A percentile compares a stretch with the other conserved stretches of the same genome.
These are phyloP conservation scores for Limnephilus marmoratus DNA, from an alignment of 2,888 invertebrate genomes.

Conservation along the genomic window DNA sequence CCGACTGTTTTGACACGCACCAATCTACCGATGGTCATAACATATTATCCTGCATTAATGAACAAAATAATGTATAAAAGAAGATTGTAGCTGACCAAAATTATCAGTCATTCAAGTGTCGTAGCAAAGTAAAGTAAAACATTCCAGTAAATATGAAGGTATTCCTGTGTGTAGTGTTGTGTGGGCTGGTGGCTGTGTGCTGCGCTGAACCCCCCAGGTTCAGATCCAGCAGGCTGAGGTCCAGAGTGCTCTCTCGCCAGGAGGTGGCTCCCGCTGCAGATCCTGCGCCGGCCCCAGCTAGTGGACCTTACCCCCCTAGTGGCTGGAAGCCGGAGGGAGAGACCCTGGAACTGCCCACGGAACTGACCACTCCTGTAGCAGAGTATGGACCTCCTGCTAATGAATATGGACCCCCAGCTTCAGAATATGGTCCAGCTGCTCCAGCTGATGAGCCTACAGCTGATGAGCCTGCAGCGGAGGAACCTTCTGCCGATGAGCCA, in stretches of 20 bases:
- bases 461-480: too few relatives aligned
- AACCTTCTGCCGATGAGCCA: constrained; percentile 37
- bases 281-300: constrained; percentile 36
- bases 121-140: background rate
- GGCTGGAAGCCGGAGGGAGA: constrained; percentile 74
- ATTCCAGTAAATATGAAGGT: constrained; percentile 56
- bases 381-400: constrained; percentile 48
- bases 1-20: background rate
- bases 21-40: constrained; percentile 3
- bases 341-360: constrained; percentile 71
- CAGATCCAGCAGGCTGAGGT: constrained; percentile 25
- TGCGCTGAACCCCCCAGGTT: constrained; percentile 55
- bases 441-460: constrained; percentile 9
- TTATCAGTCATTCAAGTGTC: constrained; percentile 38
- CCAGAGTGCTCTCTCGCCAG: constrained; percentile 43
- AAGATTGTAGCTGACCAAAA: background rate
- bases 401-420: constrained; percentile 51
- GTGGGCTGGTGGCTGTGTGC: constrained; percentile 35
- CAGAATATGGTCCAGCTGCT: constrained; percentile 48
- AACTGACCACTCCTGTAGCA: constrained; percentile 23
- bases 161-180: constrained; percentile 52
- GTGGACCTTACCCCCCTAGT: constrained; percentile 68
- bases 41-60: background rate
- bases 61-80: constrained; percentile 48
- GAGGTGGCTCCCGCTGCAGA: constrained; percentile 41